Evolutionary conservation across 2,797 vertebrate genomes (phyloP), one percentile per base, ranked within the genome.

Genomic region (Anniella stebbinsi): DNA sequence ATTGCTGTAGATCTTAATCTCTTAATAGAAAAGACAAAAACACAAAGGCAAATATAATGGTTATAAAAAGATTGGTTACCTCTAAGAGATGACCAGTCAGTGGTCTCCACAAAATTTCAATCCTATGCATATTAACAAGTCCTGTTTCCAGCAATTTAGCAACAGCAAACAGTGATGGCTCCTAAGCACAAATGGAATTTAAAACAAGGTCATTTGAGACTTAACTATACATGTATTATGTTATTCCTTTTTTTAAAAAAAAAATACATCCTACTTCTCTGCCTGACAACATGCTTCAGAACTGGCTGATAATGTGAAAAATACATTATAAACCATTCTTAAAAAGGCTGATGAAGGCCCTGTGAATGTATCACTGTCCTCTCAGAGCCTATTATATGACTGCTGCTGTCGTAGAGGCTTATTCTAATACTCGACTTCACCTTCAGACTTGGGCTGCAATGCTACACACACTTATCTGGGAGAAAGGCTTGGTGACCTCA

Each of bases 31-130:
- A 0, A 2, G 73, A 89, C 88, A 78, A 67, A 70, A 81, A 66
- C 76, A 57, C 21, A 60, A 6, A 63, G 4, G 17, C 72, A 21
- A 60, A 0, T 36, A 63, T 17, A 1, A 0, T 36, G 87, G 94
- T 23, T 67, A 91, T 17, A 94, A 89, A 89, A 87, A 60, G 81
- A 88, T 73, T 60, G 36, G 28, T 97, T 98, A 99, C 99, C 99
- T 99, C 99, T 92, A 99, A 96, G 78, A 99, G 96, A 96, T 99
- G 99, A 80, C 99, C 99, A 0, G 99, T 99, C 91, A 99, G 96
- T 80, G 99, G 99, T 95, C 99, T 98, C 99, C 99, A 99, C 57
- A 99, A 97, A 96, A 99, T 99, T 96, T 99, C 99, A 90, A 99
- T 99, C 87, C 99, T 98, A 93, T 98, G 98, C 99, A 99, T 99